Conservation (phyloP, 1,140 invertebrate genomes). For the Hydropsyche tenuis region DNA sequence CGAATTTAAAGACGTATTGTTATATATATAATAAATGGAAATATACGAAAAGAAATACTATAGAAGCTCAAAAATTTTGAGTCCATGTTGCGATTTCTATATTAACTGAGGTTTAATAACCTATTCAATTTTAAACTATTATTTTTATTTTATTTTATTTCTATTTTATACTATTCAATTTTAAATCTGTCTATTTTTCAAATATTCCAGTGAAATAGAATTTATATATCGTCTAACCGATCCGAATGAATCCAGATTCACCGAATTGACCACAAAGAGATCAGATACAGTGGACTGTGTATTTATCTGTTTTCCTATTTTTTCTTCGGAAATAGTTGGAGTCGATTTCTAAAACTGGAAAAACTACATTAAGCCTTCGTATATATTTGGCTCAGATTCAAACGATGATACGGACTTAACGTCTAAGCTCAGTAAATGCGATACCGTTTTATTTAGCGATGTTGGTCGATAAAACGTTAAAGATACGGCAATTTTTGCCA, state of each 20-base stretch:
- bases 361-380: conserved; percentile 10
- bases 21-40: neutral
- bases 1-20: no score
- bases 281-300: neutral
- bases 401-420: conserved; percentile 21
- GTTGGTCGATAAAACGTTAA: conserved; percentile 23
- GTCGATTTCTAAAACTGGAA: neutral
- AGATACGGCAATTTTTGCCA: neutral
- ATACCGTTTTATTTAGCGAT: conserved; percentile 23
- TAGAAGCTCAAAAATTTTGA: neutral
- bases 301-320: neutral
- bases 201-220: no score
- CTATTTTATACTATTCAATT: no score
- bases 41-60: neutral
- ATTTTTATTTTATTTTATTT: no score
- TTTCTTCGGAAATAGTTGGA: neutral
- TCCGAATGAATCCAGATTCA: no score
- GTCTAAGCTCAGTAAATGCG: conserved; percentile 14
- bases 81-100: no score
- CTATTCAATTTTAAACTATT: no score
- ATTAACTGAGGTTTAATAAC: no score
- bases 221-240: no score
- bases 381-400: conserved; percentile 18
- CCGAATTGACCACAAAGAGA: no score
- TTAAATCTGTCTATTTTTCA: no score